Percentiles rank a stretch among this genome's conserved stretches.
Conservation (phyloP, 2,797 vertebrate genomes). For the Micromesistius poutassou region DNA sequence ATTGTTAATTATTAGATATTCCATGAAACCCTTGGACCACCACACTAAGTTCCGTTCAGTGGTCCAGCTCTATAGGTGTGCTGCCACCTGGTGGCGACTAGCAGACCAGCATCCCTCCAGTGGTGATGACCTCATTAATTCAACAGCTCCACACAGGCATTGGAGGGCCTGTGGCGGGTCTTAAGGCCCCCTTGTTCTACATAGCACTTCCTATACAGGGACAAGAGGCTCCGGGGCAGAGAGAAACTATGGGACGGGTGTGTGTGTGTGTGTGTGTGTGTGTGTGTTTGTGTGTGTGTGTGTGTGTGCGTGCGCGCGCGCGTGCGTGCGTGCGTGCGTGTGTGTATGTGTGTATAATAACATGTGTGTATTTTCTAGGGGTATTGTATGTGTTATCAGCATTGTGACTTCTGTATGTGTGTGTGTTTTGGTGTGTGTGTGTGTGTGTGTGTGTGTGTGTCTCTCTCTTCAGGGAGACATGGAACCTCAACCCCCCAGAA, state of each 20-base stretch:
- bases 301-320: no score
- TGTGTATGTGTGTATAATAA: neutral
- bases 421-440: slow-evolving; percentile 24
- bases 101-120: neutral
- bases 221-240: slow-evolving; percentile 42
- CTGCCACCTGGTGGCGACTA: slow-evolving; percentile 59
- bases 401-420: slow-evolving; percentile 14
- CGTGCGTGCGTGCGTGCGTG: slow-evolving; percentile 20
- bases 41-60: neutral
- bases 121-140: slow-evolving; percentile 56
- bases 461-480: slow-evolving; percentile 79
- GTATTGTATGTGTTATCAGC: neutral
- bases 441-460: slow-evolving; percentile 22
- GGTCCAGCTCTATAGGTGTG: slow-evolving; percentile 32
- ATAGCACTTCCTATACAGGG: slow-evolving; percentile 46
- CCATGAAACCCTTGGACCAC: no score
- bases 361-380: neutral
- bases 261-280: neutral
- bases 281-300: neutral
- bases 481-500: slow-evolving; percentile 91
- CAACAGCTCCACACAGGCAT: slow-evolving; percentile 45
- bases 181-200: slow-evolving; percentile 49
- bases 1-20: no score
- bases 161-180: slow-evolving; percentile 43
- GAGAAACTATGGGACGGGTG: slow-evolving; percentile 17